These are phyloP conservation scores for Aphelocoma californica DNA, from an alignment of 2,797 vertebrate species.

Conservation along the genomic window DNA sequence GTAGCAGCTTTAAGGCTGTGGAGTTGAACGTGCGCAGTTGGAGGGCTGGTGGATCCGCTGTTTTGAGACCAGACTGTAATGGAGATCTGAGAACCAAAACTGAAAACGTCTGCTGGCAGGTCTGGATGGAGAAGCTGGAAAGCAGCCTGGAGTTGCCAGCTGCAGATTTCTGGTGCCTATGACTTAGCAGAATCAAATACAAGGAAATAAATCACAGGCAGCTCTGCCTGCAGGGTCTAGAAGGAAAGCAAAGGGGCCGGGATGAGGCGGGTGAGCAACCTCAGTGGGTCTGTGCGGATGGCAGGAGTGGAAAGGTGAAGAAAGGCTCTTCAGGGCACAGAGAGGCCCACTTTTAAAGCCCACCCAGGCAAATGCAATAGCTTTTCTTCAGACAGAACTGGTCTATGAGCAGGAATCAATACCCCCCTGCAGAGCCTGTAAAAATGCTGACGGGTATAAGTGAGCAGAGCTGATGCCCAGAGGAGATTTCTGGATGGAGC, in stretches of 20 bases:
- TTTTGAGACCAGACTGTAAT: slow-evolving; percentile 28
- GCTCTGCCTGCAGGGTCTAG: not conserved
- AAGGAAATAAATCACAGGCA: not conserved
- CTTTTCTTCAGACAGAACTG: not conserved
- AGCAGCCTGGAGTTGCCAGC: slow-evolving; percentile 53
- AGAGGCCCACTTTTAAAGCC: not conserved
- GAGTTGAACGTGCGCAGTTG: not conserved
- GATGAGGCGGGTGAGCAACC: not conserved
- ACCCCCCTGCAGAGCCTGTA: not conserved
- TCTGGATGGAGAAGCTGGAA: slow-evolving; percentile 34
- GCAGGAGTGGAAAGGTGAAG: not conserved
- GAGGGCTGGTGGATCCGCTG: not conserved
- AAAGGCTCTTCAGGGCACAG: not conserved
- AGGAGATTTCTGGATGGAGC: not conserved
- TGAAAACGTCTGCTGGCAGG: slow-evolving; percentile 51
- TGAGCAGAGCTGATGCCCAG: not conserved
- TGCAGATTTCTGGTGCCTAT: slow-evolving; percentile 42
- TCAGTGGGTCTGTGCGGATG: not conserved
- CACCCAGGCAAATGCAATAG: not conserved
- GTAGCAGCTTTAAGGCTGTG: slow-evolving; percentile 5
- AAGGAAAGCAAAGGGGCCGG: not conserved
- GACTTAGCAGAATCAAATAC: slow-evolving; percentile 2
- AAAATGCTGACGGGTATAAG: rapidly evolving
- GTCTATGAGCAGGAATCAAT: not conserved
- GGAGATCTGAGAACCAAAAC: slow-evolving; percentile 64